Evolutionary conservation across 2,797 vertebrate genomes (phyloP), one percentile per base, ranked within the genome.

Genomic region (Galagoides demidoff): DNA sequence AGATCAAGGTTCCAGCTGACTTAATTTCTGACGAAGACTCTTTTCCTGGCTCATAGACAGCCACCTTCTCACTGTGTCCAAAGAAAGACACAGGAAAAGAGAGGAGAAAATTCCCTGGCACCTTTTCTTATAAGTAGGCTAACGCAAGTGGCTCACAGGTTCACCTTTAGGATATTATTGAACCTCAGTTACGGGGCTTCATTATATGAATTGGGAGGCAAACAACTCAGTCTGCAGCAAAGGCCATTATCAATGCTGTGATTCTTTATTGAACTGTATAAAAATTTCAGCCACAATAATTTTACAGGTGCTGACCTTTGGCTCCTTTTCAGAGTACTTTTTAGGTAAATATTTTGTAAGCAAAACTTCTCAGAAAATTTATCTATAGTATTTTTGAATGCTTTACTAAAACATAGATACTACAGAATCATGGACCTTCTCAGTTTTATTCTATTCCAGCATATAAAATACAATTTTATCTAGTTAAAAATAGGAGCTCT

Each of bases 311-410:
- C 19, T 78, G 61, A 45, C 31, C 19, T 29, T 79, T 90, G 87
- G 39, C n/a, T n/a, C 90, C 16, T 73, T 34, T 70, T 74, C 14
- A 39, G 39, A 86, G 57, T 27, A 73, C 20, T 81, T 64, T 68
- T 89, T 78, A 79, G 68, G n/a, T 34, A 87, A 90, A 70, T 87
- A 55, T 57, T 77, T 90, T 86, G 78, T 1, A 87, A 90, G 64
- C 64, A 83, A 85, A 92, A 61, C 4, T 88, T 59, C 64, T 37
- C 11, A 37, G 74, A 77, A 85, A n/a, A 29, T 31, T 91, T 90
- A 90, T 57, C 87, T 70, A 25, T 85, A 7, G 73, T 88, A 61
- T 0, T 84, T 92, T 92, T 90, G n/a, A 82, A 79, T 88, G 19
- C 68, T 94, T 86, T 37, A 37, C 34, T 37, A 89, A 78, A 73